phyloP scores from a whole-genome alignment of 2,888 invertebrate genomes.

The Drosophila subsilvestris region DNA sequence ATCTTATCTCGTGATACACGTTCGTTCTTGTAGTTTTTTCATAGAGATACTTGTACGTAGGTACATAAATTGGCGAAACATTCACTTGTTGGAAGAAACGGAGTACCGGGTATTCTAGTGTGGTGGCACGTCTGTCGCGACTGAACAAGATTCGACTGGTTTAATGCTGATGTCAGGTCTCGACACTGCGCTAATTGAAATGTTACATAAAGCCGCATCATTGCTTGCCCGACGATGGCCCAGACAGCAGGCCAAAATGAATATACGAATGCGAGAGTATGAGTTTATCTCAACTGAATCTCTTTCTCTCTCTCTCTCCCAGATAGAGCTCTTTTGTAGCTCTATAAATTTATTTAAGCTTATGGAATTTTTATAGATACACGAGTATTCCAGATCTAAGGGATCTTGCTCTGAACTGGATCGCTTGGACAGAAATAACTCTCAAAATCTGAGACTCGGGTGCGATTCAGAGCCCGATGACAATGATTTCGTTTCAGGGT shows the following conservation, averaged over 20 bases:
- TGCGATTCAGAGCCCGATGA: not conserved
- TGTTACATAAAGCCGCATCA: slow-evolving; percentile 42
- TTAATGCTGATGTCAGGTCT: slow-evolving; percentile 51
- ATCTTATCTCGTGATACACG: not conserved
- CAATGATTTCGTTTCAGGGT: not conserved
- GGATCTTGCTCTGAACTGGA: not conserved
- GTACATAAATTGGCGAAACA: too few relatives aligned
- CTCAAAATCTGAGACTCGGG: too few relatives aligned
- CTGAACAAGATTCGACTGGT: slow-evolving; percentile 21
- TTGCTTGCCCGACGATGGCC: slow-evolving; percentile 18
- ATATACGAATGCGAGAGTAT: too few relatives aligned
- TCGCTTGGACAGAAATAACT: too few relatives aligned
- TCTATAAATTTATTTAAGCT: too few relatives aligned
- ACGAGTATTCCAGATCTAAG: not conserved
- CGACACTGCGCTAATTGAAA: slow-evolving; percentile 63
- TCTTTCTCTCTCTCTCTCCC: not conserved
- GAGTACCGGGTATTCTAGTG: not conserved
- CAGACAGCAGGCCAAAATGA: slow-evolving; percentile 3
- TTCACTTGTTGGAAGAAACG: too few relatives aligned
- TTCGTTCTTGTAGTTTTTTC: not conserved
- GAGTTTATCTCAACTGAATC: not conserved
- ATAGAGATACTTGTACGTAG: too few relatives aligned
- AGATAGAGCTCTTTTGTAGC: slow-evolving; percentile 1
- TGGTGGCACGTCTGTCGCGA: not conserved
- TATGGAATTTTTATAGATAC: too few relatives aligned